Base-by-base conservation (phyloP, 2,888 invertebrate species). In the Xanthorhoe designata region DNA sequence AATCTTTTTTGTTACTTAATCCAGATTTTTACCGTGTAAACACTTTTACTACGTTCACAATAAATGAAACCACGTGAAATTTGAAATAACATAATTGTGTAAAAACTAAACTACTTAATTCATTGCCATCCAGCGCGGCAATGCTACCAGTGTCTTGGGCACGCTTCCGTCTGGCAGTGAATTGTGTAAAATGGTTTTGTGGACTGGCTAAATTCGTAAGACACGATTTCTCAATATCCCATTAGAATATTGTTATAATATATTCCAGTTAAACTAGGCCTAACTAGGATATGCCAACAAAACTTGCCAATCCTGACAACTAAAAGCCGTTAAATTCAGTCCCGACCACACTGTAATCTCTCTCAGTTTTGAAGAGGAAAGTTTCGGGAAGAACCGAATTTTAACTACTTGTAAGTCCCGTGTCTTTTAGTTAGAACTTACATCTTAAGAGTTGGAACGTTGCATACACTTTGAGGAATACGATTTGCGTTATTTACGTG, bases 301-400 rank as follows among this genome's bases (percentile, higher is more conserved):
- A 66, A 66, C 60, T 64, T 60, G 13, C 5, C 51, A 7, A 55
- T 45, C 15, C 8, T 18, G 47, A 38, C 29, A 61, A 57, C 61
- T 57, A 49, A 57, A 61, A 53, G 57, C 52, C 17, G 47, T 45
- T 63, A 65, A 63, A 53, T 53, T 47, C 53, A 2, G 29, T 35
- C 63, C 49, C 35, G 59, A 53, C 56, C 61, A 24, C 59, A 56
- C 57, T 69, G 57, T 70, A 69, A 61, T 65, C 65, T 61, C 49
- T 55, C 54, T 55, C 50, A 68, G 59, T 60, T 66, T 63, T 38
- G 47, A 64, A 60, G 50, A 57, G 29, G 52, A 47, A 66, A 68
- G 57, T 63, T 65, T 49, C 59, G 35, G 49, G 55, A 62, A 55
- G 57, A 61, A 64, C 51, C 50, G 68, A 66, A 65, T 72, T 70